phyloP scores from a whole-genome alignment of 2,888 invertebrate genomes.

The Hypercompe scribonia region DNA sequence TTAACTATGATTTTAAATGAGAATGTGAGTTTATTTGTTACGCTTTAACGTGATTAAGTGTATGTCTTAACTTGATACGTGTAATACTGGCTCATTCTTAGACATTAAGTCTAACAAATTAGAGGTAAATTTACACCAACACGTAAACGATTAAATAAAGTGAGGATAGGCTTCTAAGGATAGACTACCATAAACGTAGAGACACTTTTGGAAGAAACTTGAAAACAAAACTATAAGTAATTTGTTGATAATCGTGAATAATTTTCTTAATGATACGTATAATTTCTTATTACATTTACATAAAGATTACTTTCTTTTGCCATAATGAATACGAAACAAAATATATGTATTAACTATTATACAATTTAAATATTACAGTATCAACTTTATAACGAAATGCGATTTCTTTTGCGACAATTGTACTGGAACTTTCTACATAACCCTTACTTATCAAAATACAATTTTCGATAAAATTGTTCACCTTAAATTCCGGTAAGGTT shows the following conservation, averaged over 20 bases:
- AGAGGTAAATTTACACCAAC: slow-evolving; percentile 22
- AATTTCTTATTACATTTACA: no score
- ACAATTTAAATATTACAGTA: background rate
- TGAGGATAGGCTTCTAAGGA: slow-evolving; percentile 44
- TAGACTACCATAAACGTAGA: background rate
- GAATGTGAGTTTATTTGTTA: background rate
- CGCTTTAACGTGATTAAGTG: background rate
- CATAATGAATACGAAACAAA: background rate
- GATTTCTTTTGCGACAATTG: background rate
- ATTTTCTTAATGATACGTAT: background rate
- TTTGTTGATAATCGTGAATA: no score
- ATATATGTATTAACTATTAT: background rate
- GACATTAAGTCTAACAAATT: background rate
- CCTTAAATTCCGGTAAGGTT: background rate
- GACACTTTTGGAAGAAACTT: slow-evolving; percentile 23
- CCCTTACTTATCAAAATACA: background rate
- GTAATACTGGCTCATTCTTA: background rate
- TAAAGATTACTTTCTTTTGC: background rate
- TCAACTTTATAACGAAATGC: background rate
- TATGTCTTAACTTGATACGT: background rate
- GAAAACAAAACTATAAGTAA: background rate
- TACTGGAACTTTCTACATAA: background rate
- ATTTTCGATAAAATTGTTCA: background rate
- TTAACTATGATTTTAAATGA: no score
- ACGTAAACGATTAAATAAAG: slow-evolving; percentile 53